Evolutionary conservation across 2,113 vertebrate species (phyloP).

Genomic region (Hipposideros armiger): DNA sequence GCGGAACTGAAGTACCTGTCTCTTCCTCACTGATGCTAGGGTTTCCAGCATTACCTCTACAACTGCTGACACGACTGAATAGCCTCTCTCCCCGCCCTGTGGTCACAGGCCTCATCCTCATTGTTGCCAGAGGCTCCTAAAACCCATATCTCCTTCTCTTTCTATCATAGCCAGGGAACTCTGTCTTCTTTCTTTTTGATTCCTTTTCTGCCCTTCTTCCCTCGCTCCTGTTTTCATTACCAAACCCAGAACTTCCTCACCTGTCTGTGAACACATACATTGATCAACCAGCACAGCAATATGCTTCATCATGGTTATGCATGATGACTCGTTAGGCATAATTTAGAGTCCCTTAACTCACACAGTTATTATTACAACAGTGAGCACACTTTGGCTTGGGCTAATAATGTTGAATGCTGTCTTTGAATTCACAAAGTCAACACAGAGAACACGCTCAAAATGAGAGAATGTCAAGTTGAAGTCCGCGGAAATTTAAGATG

Average conservation of each 20-base stretch:
- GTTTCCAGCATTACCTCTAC: background rate
- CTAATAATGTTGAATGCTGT: background rate
- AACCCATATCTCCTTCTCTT: background rate
- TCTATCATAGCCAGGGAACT: background rate
- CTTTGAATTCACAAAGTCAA: slow-evolving; percentile 41
- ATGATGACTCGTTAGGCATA: background rate
- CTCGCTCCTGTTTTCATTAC: background rate
- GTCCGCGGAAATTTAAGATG: slow-evolving; percentile 20
- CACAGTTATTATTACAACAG: background rate
- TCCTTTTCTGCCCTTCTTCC: background rate
- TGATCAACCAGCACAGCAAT: background rate
- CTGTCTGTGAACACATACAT: background rate
- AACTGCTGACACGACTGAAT: background rate
- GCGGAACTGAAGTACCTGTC: background rate
- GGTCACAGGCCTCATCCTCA: background rate
- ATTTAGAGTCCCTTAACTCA: background rate
- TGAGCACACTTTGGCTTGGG: slow-evolving; percentile 26
- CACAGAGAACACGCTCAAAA: background rate
- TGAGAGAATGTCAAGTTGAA: slow-evolving; percentile 20
- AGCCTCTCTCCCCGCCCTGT: background rate
- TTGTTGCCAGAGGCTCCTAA: background rate
- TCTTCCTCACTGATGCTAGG: background rate
- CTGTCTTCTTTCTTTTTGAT: background rate
- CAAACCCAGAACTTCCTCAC: background rate
- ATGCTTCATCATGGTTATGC: background rate